A percentile compares a stretch with the other conserved stretches of the same genome.
Evolutionary conservation across 2,888 invertebrate species (phyloP).

Genomic region (Chrysomela aeneicollis): DNA sequence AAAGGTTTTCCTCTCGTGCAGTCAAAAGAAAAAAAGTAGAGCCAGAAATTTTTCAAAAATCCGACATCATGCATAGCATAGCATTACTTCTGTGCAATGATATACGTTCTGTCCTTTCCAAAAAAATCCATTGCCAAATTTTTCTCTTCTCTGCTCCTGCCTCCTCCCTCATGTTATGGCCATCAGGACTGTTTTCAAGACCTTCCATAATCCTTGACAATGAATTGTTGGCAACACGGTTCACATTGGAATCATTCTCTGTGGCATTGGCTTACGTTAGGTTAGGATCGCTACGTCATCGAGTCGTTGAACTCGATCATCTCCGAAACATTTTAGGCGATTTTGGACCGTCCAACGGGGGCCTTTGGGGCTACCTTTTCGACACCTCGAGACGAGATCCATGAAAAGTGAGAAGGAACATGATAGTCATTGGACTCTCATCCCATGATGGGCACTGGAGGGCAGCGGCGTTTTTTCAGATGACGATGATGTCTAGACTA

Average conservation of each 20-base stretch:
- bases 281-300: constrained; percentile 52
- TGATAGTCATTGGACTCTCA: constrained; percentile 31
- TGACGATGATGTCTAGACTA: background rate
- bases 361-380: background rate
- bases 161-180: no score
- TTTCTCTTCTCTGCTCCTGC: no score
- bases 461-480: background rate
- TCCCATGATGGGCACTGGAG: constrained; percentile 25
- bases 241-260: constrained; percentile 16
- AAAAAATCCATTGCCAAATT: no score
- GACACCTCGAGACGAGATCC: background rate
- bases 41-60: no score
- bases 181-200: background rate
- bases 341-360: constrained; percentile 24
- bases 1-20: no score
- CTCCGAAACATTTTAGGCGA: constrained; percentile 44
- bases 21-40: no score
- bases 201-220: background rate
- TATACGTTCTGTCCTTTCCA: no score
- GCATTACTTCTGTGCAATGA: no score
- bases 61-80: no score
- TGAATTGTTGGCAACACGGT: constrained; percentile 14
- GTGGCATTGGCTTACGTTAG: constrained; percentile 51
- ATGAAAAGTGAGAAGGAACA: constrained; percentile 33
- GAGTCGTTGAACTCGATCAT: constrained; percentile 50